A percentile compares a stretch with the other conserved stretches of the same genome.
Evolutionary conservation across 2,113 vertebrate species (phyloP).

Genomic region (Alces alces): DNA sequence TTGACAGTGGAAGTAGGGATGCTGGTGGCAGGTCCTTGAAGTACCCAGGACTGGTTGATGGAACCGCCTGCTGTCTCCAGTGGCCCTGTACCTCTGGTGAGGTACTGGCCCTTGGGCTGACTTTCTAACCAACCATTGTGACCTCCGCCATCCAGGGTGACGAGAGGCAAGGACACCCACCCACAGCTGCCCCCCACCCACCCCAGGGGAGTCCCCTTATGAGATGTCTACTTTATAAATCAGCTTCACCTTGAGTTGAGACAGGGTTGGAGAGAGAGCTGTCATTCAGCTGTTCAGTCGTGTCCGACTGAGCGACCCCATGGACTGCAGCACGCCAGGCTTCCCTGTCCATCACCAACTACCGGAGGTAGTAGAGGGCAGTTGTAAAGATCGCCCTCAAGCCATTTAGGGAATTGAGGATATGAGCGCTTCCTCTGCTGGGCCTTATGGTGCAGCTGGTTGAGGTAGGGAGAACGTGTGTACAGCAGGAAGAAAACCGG

Average conservation of each 20-base stretch:
- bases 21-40: accelerated
- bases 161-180: not conserved
- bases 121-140: not conserved
- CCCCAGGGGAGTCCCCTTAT: no score
- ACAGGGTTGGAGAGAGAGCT: not conserved
- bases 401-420: not conserved
- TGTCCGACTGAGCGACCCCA: not conserved
- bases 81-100: not conserved
- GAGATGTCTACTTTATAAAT: not conserved
- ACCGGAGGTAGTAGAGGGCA: not conserved
- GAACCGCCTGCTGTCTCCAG: not conserved
- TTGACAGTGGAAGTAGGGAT: not conserved
- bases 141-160: not conserved
- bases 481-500: not conserved
- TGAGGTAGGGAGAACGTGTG: accelerated
- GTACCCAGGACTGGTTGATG: not conserved
- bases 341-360: not conserved
- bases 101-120: not conserved
- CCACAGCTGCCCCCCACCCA: not conserved
- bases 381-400: not conserved
- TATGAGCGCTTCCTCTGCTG: not conserved
- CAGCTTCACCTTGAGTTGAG: not conserved
- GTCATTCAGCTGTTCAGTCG: not conserved
- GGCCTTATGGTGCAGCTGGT: not conserved
- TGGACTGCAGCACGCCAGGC: not conserved